Percentiles rank a stretch among this genome's conserved stretches.
Evolutionary conservation across 2,797 vertebrate species (phyloP).

Genomic region (Prunella strophiata): DNA sequence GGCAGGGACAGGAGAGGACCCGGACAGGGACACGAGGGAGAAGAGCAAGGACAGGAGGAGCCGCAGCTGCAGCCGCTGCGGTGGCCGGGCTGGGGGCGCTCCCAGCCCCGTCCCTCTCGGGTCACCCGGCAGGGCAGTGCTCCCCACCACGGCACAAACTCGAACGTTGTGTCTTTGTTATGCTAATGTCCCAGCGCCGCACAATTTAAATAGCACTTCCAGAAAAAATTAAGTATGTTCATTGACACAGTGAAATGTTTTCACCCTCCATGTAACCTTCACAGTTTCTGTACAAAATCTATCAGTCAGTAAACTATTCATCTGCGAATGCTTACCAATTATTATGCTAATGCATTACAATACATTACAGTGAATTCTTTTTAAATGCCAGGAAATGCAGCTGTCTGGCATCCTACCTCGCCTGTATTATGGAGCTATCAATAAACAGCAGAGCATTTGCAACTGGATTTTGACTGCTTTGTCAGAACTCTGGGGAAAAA

Average conservation of each 20-base stretch:
- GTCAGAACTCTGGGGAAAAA: constrained; percentile 17
- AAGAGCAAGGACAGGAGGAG: background rate
- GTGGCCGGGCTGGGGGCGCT: background rate
- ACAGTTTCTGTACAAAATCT: constrained; percentile 85
- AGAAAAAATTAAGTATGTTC: constrained; percentile 86
- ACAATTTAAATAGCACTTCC: constrained; percentile 81
- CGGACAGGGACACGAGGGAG: accelerated
- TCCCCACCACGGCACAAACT: constrained; percentile 66
- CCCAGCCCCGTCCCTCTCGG: background rate
- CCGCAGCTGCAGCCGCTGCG: background rate
- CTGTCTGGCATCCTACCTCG: constrained; percentile 72
- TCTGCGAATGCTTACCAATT: constrained; percentile 86
- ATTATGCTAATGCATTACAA: constrained; percentile 89
- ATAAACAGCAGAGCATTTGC: constrained; percentile 68
- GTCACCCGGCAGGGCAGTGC: constrained; percentile 57
- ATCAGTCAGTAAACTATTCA: constrained; percentile 88
- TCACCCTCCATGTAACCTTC: constrained; percentile 84
- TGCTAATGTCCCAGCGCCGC: constrained; percentile 77
- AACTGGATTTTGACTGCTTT: constrained; percentile 69
- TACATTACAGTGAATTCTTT: constrained; percentile 85
- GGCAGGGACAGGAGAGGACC: background rate
- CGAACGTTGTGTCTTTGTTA: constrained; percentile 78
- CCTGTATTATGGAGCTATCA: constrained; percentile 77
- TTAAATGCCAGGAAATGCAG: constrained; percentile 80
- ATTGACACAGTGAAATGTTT: constrained; percentile 86